Conservation (phyloP, 2,888 invertebrate species). For the Apocheima hispidaria region DNA sequence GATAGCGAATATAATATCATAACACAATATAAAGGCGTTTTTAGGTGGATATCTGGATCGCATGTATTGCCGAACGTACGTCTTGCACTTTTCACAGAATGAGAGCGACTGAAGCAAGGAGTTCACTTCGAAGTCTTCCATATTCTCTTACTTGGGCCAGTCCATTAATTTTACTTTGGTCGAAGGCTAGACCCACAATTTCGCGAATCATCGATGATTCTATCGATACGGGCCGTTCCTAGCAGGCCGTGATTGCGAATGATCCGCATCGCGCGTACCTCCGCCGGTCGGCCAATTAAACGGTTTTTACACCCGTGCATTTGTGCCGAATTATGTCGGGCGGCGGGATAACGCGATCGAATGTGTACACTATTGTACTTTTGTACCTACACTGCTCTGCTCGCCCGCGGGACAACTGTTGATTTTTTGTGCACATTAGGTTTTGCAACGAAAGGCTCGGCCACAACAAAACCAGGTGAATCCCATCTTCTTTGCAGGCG, state of each 20-base stretch:
- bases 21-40: too few relatives aligned
- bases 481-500: too few relatives aligned
- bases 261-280: slow-evolving; percentile 68
- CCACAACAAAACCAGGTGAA: too few relatives aligned
- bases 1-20: too few relatives aligned
- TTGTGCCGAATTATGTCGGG: slow-evolving; percentile 69
- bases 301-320: slow-evolving; percentile 81
- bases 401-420: slow-evolving; percentile 44
- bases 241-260: slow-evolving; percentile 73
- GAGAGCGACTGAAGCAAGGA: too few relatives aligned
- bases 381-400: slow-evolving; percentile 28
- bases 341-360: slow-evolving; percentile 52
- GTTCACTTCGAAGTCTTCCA: too few relatives aligned
- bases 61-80: too few relatives aligned
- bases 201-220: slow-evolving; percentile 31
- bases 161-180: too few relatives aligned
- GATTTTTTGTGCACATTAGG: slow-evolving; percentile 47
- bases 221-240: slow-evolving; percentile 59
- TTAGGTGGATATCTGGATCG: too few relatives aligned
- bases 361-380: slow-evolving; percentile 27
- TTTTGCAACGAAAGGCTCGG: slow-evolving; percentile 50
- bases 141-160: too few relatives aligned
- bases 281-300: slow-evolving; percentile 72
- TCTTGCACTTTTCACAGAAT: too few relatives aligned
- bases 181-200: too few relatives aligned